Conservation (phyloP, 2,113 vertebrate genomes). For the Canis aureus region DNA sequence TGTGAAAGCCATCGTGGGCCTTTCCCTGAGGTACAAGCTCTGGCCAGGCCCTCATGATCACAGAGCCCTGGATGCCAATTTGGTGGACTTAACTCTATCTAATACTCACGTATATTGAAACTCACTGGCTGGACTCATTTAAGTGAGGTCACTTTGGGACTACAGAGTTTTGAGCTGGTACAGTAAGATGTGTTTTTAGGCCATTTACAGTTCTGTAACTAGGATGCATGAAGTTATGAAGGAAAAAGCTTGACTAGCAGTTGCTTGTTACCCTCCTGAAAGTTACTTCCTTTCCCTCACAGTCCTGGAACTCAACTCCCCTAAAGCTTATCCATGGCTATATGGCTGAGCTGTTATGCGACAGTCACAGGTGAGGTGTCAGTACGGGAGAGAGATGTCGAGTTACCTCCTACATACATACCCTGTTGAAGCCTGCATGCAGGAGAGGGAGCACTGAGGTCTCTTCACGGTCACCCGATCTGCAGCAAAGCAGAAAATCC, state of each 20-base stretch:
- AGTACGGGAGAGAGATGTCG: accelerated
- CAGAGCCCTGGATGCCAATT: accelerated
- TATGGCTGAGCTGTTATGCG: background rate
- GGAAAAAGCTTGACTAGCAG: background rate
- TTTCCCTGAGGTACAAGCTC: background rate
- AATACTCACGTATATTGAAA: background rate
- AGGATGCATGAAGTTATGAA: background rate
- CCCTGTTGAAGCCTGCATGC: conserved; percentile 95
- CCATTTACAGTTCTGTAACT: background rate
- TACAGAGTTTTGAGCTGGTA: background rate
- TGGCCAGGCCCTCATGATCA: background rate
- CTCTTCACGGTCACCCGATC: conserved; percentile 93
- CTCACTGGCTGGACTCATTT: background rate
- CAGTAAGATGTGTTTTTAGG: background rate
- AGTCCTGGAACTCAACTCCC: background rate
- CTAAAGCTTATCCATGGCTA: accelerated
- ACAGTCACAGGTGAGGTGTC: background rate
- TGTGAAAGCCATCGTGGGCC: background rate
- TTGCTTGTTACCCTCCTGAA: background rate
- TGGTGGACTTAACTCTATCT: background rate
- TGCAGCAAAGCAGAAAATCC: conserved; percentile 86
- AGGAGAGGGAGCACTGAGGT: conserved; percentile 95
- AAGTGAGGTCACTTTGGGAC: background rate
- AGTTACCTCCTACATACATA: conserved; percentile 84
- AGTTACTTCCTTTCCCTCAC: background rate